Conservation (phyloP, 2,888 invertebrate species). For the Dasysyrphus tricinctus region DNA sequence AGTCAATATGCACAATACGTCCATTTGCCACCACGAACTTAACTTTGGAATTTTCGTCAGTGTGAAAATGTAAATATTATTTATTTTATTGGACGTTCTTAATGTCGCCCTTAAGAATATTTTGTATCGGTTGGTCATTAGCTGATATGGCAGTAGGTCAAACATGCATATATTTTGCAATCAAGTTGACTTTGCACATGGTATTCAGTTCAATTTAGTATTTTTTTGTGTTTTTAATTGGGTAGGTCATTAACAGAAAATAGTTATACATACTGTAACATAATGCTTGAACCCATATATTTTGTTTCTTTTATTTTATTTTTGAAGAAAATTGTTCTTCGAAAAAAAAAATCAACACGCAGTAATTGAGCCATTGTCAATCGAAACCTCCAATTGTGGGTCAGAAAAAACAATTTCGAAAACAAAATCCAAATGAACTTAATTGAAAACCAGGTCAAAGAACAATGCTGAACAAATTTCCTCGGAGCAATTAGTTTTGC, state of each 20-base stretch:
- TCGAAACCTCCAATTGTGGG: slow-evolving; percentile 48
- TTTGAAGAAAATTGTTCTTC: neutral
- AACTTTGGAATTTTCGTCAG: neutral
- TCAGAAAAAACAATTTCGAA: slow-evolving; percentile 42
- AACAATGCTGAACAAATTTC: slow-evolving; percentile 61
- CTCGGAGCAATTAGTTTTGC: slow-evolving; percentile 50
- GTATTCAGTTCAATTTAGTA: neutral
- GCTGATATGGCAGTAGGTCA: slow-evolving; percentile 15
- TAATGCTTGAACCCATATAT: neutral
- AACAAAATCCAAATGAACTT: slow-evolving; percentile 42
- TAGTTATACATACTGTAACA: slow-evolving; percentile 1
- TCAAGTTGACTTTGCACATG: neutral
- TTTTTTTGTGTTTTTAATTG: neutral
- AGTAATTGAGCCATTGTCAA: slow-evolving; percentile 60
- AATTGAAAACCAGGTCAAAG: slow-evolving; percentile 62
- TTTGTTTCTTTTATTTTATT: neutral
- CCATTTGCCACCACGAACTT: slow-evolving; percentile 1
- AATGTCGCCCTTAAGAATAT: slow-evolving; percentile 9
- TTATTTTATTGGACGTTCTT: slow-evolving; percentile 31
- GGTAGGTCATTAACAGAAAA: slow-evolving; percentile 43
- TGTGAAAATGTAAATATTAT: neutral
- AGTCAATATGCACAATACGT: neutral
- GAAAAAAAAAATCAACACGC: neutral
- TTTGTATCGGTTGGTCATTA: neutral
- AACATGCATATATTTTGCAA: neutral